Evolutionary conservation across 2,797 vertebrate species (phyloP), one percentile per base, ranked within the genome.

Genomic region (Orientallactaga sibirica): DNA sequence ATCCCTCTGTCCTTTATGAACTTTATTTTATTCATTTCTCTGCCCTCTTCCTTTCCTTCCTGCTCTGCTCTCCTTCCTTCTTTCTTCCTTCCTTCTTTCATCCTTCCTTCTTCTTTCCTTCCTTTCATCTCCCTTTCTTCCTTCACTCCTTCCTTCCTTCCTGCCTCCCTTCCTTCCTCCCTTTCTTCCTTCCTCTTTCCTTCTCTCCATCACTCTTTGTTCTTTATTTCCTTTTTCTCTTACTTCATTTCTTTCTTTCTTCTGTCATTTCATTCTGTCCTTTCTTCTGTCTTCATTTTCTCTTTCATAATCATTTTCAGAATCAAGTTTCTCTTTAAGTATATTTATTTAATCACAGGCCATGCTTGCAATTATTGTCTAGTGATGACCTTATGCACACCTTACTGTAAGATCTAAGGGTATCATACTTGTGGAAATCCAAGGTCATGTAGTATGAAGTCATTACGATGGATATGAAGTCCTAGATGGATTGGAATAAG

Each of bases 51-150:
- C 29, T 22, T 24, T 16, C 2, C 1, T 33, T 0, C 19, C 18
- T 24, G 9, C 11, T 5, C 1, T 29, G 3, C 24, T 0, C n/a
- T 3, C 7, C 11, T n/a, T 15, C 6, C 2, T 11, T n/a, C 9
- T 29, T 20, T 3, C 9, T 22, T 29, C 15, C n/a, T 61, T 67
- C 25, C 29, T 19, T 43, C 6, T 29, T 15, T 25, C 37, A 25
- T 3, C 55, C 19, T 25, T 14, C 16, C 12, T 20, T 52, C 1
- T 58, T 15, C 24, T 43, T 43, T 0, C 29, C 16, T 3, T 5
- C 43, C 4, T 20, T 19, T 70, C 15, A 3, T 22, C 25, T 48
- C 5, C 19, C 24, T 37, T 15, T 7, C 2, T 37, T 4, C 12
- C 1, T 48, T 0, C 15, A n/a, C 9, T 62, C 8, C 10, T 48